Evolutionary conservation across 2,797 vertebrate species (phyloP), one percentile per base, ranked within the genome.

Genomic region (Poecilia gillii): DNA sequence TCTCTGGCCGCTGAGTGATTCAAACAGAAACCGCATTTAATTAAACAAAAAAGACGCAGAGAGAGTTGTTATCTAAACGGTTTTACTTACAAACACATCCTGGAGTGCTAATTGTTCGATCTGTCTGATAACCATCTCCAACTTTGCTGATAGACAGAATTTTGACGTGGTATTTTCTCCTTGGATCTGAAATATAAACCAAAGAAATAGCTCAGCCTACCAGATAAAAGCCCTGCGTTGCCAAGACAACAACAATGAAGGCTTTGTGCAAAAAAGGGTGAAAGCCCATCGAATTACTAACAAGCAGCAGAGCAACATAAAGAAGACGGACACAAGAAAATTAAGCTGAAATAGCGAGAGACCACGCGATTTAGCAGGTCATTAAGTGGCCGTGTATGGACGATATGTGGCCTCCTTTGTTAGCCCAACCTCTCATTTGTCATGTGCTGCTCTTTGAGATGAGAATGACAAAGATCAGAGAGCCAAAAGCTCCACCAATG

Each of bases 51-150:
- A 14, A 79, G 75, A 16, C 25, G 25, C 9, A 64, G 18, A 47
- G 73, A 73, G 14, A 7, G 3, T 9, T 74, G 6, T 14, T 8
- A 45, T 55, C 0, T 1, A 41, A 7, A 43, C 1, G 12, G 18
- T 28, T 80, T 14, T 62, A 97, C 99, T 97, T 95, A 99, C 99
- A 98, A 84, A 98, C 95, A 79, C 99, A 99, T 92, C 97, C 97
- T 0, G 98, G 97, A 2, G 98, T 99, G 83, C 97, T 99, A 87
- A 98, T 91, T 0, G 97, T 98, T 87, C 97, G 98, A 88, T 99
- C 98, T 0, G 97, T 97, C 90, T 99, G 97, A 86, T 99, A 99
- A 41, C 99, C 98, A 47, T 99, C 98, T 91, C 99, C 99, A 82
- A 95, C 81, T 78, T 73, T 94, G 88, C 96, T 97, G 86, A 97